Evolutionary conservation across 2,888 invertebrate species (phyloP).

Genomic region (Lasioglossum leucozonium): DNA sequence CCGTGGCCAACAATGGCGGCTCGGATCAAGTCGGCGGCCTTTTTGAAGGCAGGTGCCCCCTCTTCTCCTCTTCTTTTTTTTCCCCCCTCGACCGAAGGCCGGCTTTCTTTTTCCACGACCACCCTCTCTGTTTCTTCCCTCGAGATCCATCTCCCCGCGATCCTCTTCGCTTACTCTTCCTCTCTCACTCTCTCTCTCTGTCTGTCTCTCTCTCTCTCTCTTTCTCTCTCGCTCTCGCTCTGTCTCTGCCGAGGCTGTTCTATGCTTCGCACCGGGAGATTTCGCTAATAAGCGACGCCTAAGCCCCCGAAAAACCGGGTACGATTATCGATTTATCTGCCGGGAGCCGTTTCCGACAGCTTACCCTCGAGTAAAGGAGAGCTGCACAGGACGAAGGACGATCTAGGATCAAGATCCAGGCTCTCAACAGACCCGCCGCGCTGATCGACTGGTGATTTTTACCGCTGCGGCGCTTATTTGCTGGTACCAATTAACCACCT

Average conservation of each 20-base stretch:
- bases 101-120: conserved; percentile 33
- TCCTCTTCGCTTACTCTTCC: conserved; percentile 10
- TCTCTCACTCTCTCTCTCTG: conserved; percentile 35
- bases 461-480: conserved; percentile 28
- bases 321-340: conserved; percentile 65
- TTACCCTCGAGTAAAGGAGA: conserved; percentile 26
- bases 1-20: conserved; percentile 65
- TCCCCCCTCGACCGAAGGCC: conserved; percentile 3
- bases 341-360: conserved; percentile 24
- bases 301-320: conserved; percentile 55
- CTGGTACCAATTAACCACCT: conserved; percentile 54
- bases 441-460: conserved; percentile 47
- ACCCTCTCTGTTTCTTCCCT: conserved; percentile 34
- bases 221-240: conserved; percentile 20
- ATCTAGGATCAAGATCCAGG: conserved; percentile 35
- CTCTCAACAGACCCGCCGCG: background rate
- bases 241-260: conserved; percentile 29
- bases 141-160: conserved; percentile 1
- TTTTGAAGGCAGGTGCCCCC: conserved; percentile 71
- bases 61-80: conserved; percentile 25
- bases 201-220: conserved; percentile 30
- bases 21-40: conserved; percentile 69
- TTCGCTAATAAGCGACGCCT: conserved; percentile 77
- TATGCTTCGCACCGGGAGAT: conserved; percentile 62
- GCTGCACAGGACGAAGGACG: conserved; percentile 19